A percentile compares a stretch with the other conserved stretches of the same genome.
phyloP scores from a whole-genome alignment of 2,797 vertebrate genomes.

The Pseudomugil tenellus region DNA sequence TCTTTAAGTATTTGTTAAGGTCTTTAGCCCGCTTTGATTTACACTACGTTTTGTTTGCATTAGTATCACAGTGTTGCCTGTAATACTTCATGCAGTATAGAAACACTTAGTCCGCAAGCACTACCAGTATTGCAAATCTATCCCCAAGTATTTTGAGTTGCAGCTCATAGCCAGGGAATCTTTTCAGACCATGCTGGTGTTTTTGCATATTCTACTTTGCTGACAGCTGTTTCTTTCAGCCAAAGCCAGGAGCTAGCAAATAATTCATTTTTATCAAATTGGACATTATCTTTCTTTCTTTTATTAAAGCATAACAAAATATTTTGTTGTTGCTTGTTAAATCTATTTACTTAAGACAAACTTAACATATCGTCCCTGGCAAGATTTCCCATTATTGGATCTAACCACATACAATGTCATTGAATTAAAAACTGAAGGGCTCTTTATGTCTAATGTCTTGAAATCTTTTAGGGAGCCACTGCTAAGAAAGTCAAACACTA shows the following conservation, averaged over 20 bases:
- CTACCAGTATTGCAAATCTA: constrained; percentile 55
- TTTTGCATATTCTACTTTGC: constrained; percentile 2
- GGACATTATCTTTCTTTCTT: not conserved
- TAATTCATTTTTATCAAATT: not conserved
- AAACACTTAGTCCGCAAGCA: constrained; percentile 41
- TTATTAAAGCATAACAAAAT: not conserved
- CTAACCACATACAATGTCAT: not conserved
- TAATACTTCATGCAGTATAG: constrained; percentile 44
- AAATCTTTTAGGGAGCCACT: not conserved
- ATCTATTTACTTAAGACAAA: not conserved
- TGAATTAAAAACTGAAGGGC: not conserved
- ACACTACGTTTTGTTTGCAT: constrained; percentile 29
- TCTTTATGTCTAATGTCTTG: not conserved
- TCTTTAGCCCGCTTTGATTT: constrained; percentile 32
- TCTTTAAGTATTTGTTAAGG: constrained; percentile 30
- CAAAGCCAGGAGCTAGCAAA: not conserved
- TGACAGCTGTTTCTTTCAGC: constrained; percentile 23
- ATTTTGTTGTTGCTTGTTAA: constrained; percentile 1
- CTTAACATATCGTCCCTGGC: not conserved
- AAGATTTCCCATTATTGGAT: not conserved
- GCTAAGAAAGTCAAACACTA: not conserved
- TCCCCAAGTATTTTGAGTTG: constrained; percentile 53
- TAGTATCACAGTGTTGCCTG: constrained; percentile 45
- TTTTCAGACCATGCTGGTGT: constrained; percentile 23
- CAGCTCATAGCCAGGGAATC: constrained; percentile 42